Base-by-base conservation (phyloP, 2,888 invertebrate genomes). In the Cotesia congregata region DNA sequence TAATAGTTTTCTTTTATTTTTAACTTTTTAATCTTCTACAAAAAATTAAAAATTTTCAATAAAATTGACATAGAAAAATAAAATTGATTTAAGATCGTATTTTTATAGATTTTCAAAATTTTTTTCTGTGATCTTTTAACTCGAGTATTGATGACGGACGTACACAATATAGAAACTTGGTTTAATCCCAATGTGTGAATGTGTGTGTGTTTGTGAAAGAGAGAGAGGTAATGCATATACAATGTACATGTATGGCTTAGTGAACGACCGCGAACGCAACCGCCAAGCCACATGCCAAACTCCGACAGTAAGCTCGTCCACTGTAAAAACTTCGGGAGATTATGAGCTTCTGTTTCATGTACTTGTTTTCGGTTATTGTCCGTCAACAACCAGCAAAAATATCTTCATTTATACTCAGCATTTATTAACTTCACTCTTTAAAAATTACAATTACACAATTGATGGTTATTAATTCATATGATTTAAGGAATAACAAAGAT, bases 181-280 rank as follows among this genome's bases (percentile, higher is more conserved):
- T 50, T 12, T 50, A 50, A 12, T 50, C 12, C 7, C 12, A 12
- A 50, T 50, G 50, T 50, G 50, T 7, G 50, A 20, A 9, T 30
- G 64, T 39, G 15, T 30, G 17, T 67, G 38, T 15, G 12, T n/a
- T 50, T 74, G 9, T 50, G 50, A 12, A 12, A 50, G 9, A 12
- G 12, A n/a, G 65, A 70, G 20, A 64, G 59, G 17, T 17, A 39
- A 40, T 12, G 9, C 62, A 59, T 30, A 40, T 67, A 50, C 50
- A 50, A 50, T 12, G 1, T 50, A 12, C 12, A 12, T 50, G 74
- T n/a, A 60, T 67, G 67, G 61, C 72, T 76, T 67, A 67, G 41
- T 15, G 17, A 67, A 72, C 71, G 67, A 67, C 76, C 76, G 65
- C 76, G 41, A 61, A 76, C 60, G 64, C 72, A 65, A 75, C 75